phyloP scores from a whole-genome alignment of 2,113 vertebrate genomes.

The Numida meleagris region DNA sequence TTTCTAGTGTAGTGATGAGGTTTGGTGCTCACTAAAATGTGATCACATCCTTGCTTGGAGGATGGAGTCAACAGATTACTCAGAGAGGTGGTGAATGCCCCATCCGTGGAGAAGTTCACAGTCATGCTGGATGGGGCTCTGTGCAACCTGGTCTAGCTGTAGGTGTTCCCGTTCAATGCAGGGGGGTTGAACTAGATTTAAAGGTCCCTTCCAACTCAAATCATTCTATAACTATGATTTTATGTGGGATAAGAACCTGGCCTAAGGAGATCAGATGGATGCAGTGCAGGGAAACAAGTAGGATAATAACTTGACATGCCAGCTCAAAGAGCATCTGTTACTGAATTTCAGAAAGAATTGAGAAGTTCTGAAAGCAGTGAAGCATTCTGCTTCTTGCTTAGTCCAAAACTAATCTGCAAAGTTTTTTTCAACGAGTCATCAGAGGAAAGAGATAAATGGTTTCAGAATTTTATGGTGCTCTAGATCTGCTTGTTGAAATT shows the following conservation, averaged over 20 bases:
- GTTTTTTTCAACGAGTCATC: not conserved
- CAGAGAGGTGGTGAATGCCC: too few relatives aligned
- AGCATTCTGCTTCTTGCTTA: not conserved
- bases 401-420: conserved; percentile 10
- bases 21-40: not conserved
- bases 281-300: not conserved
- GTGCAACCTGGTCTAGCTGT: too few relatives aligned
- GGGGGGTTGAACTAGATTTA: too few relatives aligned
- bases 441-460: not conserved
- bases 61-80: too few relatives aligned
- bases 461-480: not conserved
- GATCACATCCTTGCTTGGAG: not conserved
- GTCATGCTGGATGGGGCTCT: too few relatives aligned
- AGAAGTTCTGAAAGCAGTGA: not conserved
- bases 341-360: not conserved
- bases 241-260: not conserved
- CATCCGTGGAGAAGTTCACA: too few relatives aligned
- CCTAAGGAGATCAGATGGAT: not conserved
- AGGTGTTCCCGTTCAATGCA: too few relatives aligned
- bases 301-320: not conserved
- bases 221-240: not conserved
- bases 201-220: too few relatives aligned
- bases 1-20: not conserved
- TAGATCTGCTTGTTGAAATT: not conserved
- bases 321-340: conserved; percentile 9